phyloP scores from a whole-genome alignment of 2,888 invertebrate genomes.

The Malthinus seriepunctatus region DNA sequence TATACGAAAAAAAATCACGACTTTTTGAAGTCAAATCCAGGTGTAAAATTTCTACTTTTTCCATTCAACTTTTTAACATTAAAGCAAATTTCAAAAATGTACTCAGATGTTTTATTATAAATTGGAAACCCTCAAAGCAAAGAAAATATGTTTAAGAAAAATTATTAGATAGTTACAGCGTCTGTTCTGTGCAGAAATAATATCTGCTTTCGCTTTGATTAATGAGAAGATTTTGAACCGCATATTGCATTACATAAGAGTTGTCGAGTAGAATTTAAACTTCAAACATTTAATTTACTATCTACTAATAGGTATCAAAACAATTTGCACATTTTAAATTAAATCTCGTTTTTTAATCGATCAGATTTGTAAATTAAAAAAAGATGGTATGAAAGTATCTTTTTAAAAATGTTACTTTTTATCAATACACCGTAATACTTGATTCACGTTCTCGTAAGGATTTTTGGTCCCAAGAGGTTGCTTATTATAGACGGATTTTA shows the following conservation, averaged over 20 bases:
- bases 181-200: conserved; percentile 15
- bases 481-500: conserved; percentile 29
- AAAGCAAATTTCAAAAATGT: too few relatives aligned
- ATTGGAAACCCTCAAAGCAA: too few relatives aligned
- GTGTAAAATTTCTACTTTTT: background rate
- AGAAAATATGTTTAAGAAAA: conserved; percentile 14
- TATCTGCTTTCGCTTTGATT: conserved; percentile 10
- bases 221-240: conserved; percentile 11
- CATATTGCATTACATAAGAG: conserved; percentile 11
- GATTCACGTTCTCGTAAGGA: conserved; percentile 24
- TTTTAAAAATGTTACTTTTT: too few relatives aligned
- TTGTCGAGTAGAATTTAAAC: background rate
- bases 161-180: conserved; percentile 9
- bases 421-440: conserved; percentile 19
- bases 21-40: too few relatives aligned
- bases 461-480: conserved; percentile 25
- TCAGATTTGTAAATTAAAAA: background rate
- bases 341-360: too few relatives aligned
- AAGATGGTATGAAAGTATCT: background rate
- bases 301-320: too few relatives aligned
- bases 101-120: too few relatives aligned
- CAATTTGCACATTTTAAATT: too few relatives aligned
- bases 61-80: background rate
- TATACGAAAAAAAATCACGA: too few relatives aligned
- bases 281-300: too few relatives aligned